A percentile compares a stretch with the other conserved stretches of the same genome.
phyloP scores from a whole-genome alignment of 2,113 vertebrate genomes.

The Herpetotheres cachinnans region DNA sequence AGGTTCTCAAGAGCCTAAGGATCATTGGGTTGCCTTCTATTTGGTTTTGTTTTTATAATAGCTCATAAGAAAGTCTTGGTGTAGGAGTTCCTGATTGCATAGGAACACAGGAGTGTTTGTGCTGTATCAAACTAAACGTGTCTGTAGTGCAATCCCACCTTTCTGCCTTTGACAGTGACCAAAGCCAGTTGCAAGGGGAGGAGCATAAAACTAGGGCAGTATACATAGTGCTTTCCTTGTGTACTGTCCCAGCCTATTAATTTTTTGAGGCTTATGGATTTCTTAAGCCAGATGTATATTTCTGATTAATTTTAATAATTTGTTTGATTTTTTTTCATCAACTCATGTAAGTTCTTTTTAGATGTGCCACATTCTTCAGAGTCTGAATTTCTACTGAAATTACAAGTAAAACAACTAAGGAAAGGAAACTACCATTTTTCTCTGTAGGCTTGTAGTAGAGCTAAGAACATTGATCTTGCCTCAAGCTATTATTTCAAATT shows the following conservation, averaged over 20 bases:
- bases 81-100: not conserved
- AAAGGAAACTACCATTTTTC: not conserved
- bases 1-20: not conserved
- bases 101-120: not conserved
- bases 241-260: not conserved
- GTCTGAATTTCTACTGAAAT: not conserved
- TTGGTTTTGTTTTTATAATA: not conserved
- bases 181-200: not conserved
- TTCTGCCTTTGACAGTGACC: not conserved
- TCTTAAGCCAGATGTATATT: not conserved
- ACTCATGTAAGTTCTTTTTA: not conserved
- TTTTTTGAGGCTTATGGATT: not conserved
- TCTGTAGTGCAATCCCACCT: fast-evolving
- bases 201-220: not conserved
- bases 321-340: not conserved
- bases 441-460: not conserved
- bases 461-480: not conserved
- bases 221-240: not conserved
- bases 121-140: not conserved
- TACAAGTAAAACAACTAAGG: not conserved
- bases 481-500: not conserved
- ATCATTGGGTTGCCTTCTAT: not conserved
- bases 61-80: not conserved
- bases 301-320: not conserved
- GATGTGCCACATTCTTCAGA: not conserved